Conservation (phyloP, 2,888 invertebrate species). For the Tenodera sinensis region DNA sequence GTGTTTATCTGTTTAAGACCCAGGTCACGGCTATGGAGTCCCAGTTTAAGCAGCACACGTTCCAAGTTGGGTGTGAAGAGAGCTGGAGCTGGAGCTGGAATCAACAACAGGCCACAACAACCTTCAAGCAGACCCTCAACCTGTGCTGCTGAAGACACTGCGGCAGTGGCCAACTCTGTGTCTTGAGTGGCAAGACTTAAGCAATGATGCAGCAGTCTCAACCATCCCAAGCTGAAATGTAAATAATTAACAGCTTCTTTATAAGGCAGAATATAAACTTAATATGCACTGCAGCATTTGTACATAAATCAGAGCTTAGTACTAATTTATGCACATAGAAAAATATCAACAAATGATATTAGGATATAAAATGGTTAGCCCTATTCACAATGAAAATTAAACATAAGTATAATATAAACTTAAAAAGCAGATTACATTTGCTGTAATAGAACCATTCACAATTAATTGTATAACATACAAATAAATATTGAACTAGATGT, state of each 20-base stretch:
- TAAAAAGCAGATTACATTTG: too few species aligned
- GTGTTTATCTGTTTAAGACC: constrained; percentile 56
- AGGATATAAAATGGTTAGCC: too few species aligned
- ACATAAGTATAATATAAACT: too few species aligned
- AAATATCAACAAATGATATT: too few species aligned
- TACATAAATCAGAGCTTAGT: too few species aligned
- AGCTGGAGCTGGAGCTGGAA: constrained; percentile 61
- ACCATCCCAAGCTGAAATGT: constrained; percentile 70
- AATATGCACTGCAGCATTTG: too few species aligned
- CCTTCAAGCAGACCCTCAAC: constrained; percentile 54
- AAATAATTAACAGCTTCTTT: background rate
- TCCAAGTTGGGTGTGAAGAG: constrained; percentile 63
- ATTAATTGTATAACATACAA: too few species aligned
- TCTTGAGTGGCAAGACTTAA: constrained; percentile 48
- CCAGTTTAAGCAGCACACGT: constrained; percentile 65
- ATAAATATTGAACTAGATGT: too few species aligned
- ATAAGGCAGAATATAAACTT: too few species aligned
- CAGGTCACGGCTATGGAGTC: constrained; percentile 59
- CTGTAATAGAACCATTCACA: too few species aligned
- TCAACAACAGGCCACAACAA: constrained; percentile 67
- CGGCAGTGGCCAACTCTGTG: constrained; percentile 43
- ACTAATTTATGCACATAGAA: too few species aligned
- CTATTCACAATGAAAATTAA: too few species aligned
- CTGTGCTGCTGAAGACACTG: constrained; percentile 60
- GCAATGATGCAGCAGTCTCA: constrained; percentile 76